These are phyloP conservation scores for Platorchestia sp. DNA, from an alignment of 1,140 invertebrate genomes.

Conservation along the genomic window DNA sequence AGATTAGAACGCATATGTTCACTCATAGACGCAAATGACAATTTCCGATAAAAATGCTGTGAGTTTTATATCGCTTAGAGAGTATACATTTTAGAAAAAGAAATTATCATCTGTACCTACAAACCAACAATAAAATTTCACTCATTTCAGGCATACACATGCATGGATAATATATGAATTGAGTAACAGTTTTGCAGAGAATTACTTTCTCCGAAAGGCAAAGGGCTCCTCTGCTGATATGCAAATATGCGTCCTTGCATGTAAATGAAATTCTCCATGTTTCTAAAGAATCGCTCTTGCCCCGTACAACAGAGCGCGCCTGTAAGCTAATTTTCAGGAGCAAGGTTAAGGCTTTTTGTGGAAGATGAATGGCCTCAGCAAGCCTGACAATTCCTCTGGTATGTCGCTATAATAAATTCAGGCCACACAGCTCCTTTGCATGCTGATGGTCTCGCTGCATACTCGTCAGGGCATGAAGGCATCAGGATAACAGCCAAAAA, in stretches of 20 bases:
- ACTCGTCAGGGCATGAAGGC: neutral
- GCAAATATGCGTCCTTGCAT: neutral
- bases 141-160: neutral
- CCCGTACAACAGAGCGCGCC: neutral
- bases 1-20: too few relatives aligned
- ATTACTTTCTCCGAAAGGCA: neutral
- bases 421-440: conserved; percentile 10
- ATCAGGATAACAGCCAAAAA: neutral
- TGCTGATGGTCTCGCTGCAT: conserved; percentile 18
- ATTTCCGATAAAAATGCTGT: too few relatives aligned
- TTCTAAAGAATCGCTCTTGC: neutral
- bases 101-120: too few relatives aligned
- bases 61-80: too few relatives aligned
- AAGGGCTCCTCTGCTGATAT: neutral
- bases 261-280: neutral
- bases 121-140: too few relatives aligned
- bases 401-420: conserved; percentile 48
- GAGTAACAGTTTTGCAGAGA: neutral
- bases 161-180: neutral
- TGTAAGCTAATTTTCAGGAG: conserved; percentile 9
- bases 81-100: too few relatives aligned
- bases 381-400: conserved; percentile 30
- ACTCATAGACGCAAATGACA: too few relatives aligned
- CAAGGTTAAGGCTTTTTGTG: neutral
- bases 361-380: conserved; percentile 31